phyloP scores from a whole-genome alignment of 2,797 vertebrate genomes.

The Danio albolineatus region DNA sequence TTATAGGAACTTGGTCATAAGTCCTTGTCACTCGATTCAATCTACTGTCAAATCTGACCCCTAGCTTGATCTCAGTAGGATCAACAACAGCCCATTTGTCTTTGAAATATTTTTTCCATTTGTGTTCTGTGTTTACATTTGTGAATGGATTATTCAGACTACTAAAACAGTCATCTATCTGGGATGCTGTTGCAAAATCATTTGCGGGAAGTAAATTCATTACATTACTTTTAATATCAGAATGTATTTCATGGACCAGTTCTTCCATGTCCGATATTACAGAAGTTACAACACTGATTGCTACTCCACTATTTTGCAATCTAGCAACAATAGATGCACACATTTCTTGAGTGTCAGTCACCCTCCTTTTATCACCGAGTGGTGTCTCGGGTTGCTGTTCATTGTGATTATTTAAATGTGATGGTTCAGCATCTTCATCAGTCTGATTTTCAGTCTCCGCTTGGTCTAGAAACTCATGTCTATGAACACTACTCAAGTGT shows the following conservation, averaged over 20 bases:
- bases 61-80: slow-evolving; percentile 46
- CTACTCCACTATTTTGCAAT: slow-evolving; percentile 58
- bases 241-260: slow-evolving; percentile 50
- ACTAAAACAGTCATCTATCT: slow-evolving; percentile 53
- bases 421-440: slow-evolving; percentile 25
- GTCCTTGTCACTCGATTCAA: slow-evolving; percentile 48
- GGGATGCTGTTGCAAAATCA: slow-evolving; percentile 35
- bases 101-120: slow-evolving; percentile 61
- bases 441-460: slow-evolving; percentile 28
- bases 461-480: slow-evolving; percentile 42
- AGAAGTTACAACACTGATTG: slow-evolving; percentile 54
- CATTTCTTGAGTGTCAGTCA: slow-evolving; percentile 44
- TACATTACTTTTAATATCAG: slow-evolving; percentile 47
- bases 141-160: slow-evolving; percentile 58
- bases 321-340: slow-evolving; percentile 55
- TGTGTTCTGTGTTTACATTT: slow-evolving; percentile 57
- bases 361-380: not conserved
- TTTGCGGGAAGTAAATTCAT: slow-evolving; percentile 47
- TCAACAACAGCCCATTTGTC: slow-evolving; percentile 59
- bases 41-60: slow-evolving; percentile 55
- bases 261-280: slow-evolving; percentile 58
- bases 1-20: slow-evolving; percentile 60
- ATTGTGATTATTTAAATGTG: slow-evolving; percentile 8
- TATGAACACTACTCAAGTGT: slow-evolving; percentile 57
- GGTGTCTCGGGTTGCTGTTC: not conserved